Conservation (phyloP, 2,797 vertebrate species). For the Aphelocoma californica region DNA sequence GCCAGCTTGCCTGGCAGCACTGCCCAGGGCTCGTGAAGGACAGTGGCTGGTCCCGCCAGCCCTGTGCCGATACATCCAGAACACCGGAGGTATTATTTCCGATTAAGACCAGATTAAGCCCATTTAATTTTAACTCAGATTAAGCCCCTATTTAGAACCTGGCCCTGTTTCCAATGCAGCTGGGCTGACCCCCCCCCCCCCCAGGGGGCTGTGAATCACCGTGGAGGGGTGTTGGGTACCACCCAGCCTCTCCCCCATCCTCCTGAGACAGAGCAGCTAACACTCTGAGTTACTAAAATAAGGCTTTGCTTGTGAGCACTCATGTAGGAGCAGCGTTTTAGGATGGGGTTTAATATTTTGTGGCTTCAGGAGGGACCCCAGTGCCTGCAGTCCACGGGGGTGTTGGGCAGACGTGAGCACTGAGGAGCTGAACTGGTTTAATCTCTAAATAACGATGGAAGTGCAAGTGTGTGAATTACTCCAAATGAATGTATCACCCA, state of each 20-base stretch:
- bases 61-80: not conserved
- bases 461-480: slow-evolving; percentile 13
- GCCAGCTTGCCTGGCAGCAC: not conserved
- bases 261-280: not conserved
- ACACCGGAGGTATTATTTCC: slow-evolving; percentile 59
- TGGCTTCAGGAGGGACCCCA: not conserved
- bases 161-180: slow-evolving; percentile 1
- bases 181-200: not conserved
- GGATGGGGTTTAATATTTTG: not conserved
- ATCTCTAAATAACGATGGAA: slow-evolving; percentile 47
- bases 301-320: not conserved
- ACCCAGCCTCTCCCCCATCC: not conserved
- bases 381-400: not conserved
- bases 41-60: accelerated
- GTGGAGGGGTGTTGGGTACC: accelerated
- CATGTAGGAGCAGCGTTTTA: not conserved
- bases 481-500: slow-evolving; percentile 39
- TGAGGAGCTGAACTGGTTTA: not conserved
- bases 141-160: slow-evolving; percentile 53
- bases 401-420: not conserved
- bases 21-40: not conserved
- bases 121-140: slow-evolving; percentile 66
- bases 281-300: not conserved
- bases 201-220: not conserved
- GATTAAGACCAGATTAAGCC: slow-evolving; percentile 55